phyloP scores from a whole-genome alignment of 2,888 invertebrate genomes.

The Dicyrtomina minuta region DNA sequence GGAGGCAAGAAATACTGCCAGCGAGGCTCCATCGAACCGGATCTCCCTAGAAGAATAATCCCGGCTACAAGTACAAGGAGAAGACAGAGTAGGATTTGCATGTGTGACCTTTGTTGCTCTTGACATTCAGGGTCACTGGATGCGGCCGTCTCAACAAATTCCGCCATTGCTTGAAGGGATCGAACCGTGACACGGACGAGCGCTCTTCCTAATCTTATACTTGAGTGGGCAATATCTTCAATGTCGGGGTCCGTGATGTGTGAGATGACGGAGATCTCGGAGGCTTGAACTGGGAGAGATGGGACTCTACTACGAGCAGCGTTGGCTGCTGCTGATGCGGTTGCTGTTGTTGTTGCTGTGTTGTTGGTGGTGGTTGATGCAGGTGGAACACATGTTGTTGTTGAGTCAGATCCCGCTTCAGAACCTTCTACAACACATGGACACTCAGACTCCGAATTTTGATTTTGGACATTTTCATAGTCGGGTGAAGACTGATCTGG shows the following conservation, averaged over 20 bases:
- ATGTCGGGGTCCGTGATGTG: conserved; percentile 28
- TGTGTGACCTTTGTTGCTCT: conserved; percentile 58
- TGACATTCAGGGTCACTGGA: conserved; percentile 49
- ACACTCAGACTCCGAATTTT: background rate
- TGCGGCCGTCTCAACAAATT: conserved; percentile 50
- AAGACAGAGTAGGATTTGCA: conserved; percentile 75
- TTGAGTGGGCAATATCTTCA: conserved; percentile 40
- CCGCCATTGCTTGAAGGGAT: conserved; percentile 47
- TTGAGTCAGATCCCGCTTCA: background rate
- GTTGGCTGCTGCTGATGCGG: background rate
- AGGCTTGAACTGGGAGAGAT: too few relatives aligned
- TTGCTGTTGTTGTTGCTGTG: background rate
- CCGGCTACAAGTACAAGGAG: conserved; percentile 76
- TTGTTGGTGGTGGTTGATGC: background rate
- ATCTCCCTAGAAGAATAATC: conserved; percentile 66
- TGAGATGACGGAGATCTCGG: too few relatives aligned
- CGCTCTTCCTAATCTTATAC: conserved; percentile 45
- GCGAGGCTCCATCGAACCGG: conserved; percentile 36
- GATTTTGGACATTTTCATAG: background rate
- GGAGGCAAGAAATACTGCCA: conserved; percentile 53
- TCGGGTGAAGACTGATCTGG: background rate
- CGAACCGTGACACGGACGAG: conserved; percentile 44
- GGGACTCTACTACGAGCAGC: too few relatives aligned
- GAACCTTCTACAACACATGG: background rate
- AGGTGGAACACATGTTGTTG: too few relatives aligned